Percentiles rank a stretch among this genome's conserved stretches.
Conservation (phyloP, 2,113 vertebrate genomes). For the Pitta sordida region DNA sequence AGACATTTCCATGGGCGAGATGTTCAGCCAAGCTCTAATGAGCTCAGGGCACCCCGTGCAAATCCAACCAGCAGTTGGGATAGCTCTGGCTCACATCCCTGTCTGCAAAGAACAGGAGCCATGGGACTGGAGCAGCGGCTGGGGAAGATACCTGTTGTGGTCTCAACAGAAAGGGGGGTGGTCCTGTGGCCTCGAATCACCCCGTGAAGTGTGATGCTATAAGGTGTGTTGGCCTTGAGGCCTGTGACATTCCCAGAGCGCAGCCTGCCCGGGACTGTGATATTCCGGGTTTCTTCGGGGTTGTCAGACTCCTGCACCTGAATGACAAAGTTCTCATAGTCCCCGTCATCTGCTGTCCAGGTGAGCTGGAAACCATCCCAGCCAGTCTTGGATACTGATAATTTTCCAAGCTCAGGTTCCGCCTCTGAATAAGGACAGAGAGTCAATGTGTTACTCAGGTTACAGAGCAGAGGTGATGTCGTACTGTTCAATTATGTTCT, state of each 20-base stretch:
- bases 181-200: constrained; percentile 75
- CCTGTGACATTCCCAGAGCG: constrained; percentile 74
- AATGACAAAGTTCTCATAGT: constrained; percentile 84
- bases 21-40: background rate
- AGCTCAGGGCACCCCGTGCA: background rate
- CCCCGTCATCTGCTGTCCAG: constrained; percentile 81
- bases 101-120: background rate
- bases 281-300: constrained; percentile 62
- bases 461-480: background rate
- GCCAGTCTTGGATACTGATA: constrained; percentile 78
- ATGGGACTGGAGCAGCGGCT: background rate
- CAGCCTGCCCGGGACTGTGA: constrained; percentile 76
- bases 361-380: constrained; percentile 90
- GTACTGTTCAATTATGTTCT: background rate
- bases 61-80: background rate
- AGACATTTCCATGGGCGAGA: background rate
- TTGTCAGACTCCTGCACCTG: constrained; percentile 81
- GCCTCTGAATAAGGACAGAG: constrained; percentile 83
- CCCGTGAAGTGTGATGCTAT: constrained; percentile 80
- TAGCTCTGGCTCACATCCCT: background rate
- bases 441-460: constrained; percentile 43
- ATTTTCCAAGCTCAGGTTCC: constrained; percentile 80
- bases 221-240: constrained; percentile 81
- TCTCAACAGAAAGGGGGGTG: constrained; percentile 57
- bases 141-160: constrained; percentile 63